Evolutionary conservation across 2,113 vertebrate species (phyloP).

Genomic region (Hemiscyllium ocellatum): DNA sequence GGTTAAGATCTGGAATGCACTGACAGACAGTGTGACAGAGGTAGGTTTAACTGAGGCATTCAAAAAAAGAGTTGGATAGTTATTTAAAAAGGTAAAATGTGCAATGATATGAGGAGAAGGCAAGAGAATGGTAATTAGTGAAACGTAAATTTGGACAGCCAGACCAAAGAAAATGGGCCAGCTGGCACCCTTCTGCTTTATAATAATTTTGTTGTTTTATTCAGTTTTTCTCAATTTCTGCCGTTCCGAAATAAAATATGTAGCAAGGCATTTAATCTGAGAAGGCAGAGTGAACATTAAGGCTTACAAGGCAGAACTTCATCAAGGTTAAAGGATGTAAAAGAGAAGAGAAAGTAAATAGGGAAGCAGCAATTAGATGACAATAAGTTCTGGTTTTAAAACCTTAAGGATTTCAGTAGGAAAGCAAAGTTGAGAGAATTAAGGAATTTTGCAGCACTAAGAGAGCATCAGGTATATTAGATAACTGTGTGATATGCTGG

Average conservation of each 20-base stretch:
- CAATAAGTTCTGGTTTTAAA: not conserved
- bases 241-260: not conserved
- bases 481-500: not conserved
- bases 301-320: not conserved
- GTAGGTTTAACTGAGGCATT: too few relatives aligned
- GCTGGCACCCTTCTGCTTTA: too few relatives aligned
- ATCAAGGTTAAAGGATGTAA: not conserved
- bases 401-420: not conserved
- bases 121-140: too few relatives aligned
- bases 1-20: too few relatives aligned
- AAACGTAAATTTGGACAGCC: too few relatives aligned
- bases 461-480: not conserved
- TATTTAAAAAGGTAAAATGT: too few relatives aligned
- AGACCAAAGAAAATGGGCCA: too few relatives aligned
- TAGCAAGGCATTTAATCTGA: not conserved
- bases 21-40: too few relatives aligned
- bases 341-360: not conserved
- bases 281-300: not conserved
- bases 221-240: not conserved
- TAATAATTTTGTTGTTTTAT: too few relatives aligned
- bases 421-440: not conserved
- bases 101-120: too few relatives aligned
- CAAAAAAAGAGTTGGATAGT: too few relatives aligned
- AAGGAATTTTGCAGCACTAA: not conserved
- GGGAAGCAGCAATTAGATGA: not conserved